Evolutionary conservation across 2,888 invertebrate species (phyloP), one percentile per base, ranked within the genome.

Genomic region (Eristalis arbustorum): DNA sequence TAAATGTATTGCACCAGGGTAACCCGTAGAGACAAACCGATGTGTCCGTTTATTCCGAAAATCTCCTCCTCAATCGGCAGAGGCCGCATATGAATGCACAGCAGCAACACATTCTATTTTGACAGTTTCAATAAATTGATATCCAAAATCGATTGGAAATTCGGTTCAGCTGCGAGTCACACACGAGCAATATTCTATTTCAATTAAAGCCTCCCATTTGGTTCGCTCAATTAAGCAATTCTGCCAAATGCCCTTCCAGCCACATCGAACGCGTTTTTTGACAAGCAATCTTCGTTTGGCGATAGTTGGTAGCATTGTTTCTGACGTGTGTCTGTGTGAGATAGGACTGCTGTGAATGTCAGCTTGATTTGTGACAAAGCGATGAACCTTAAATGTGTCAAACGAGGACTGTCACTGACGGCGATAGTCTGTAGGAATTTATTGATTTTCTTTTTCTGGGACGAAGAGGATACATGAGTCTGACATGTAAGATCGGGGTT

Each of bases 1-100:
- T 82, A 85, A 85, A 85, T 71, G 77, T 62, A 82, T 85, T 82
- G 77, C 73, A 61, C 61, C 56, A 37, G 31, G 75, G 69, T 66
- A 56, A 25, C 37, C 42, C 78, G 69, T 42, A 63, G 62, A 83
- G 67, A 73, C 63, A 69, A 8, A 64, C 62, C n/a, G 18, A 57
- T 40, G 61, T 69, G 23, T 22, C 37, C 28, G n/a, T 63, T 18
- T 37, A 13, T 8, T 18, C 42, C 18, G 42, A 42, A 42, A 42
- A n/a, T 42, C 49, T 10, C 49, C 18, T 6, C 5, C 18, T 8
- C 49, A n/a, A n/a, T 6, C n/a, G 49, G 25, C 11, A 25, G 23
- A 13, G 57, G 57, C 23, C 57, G 14, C 61, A 11, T 49, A 2
- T 25, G 18, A 22, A n/a, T n/a, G n/a, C n/a, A n/a, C n/a, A n/a